Conservation (phyloP, 2,888 invertebrate species). For the Azorinus chamasolen region DNA sequence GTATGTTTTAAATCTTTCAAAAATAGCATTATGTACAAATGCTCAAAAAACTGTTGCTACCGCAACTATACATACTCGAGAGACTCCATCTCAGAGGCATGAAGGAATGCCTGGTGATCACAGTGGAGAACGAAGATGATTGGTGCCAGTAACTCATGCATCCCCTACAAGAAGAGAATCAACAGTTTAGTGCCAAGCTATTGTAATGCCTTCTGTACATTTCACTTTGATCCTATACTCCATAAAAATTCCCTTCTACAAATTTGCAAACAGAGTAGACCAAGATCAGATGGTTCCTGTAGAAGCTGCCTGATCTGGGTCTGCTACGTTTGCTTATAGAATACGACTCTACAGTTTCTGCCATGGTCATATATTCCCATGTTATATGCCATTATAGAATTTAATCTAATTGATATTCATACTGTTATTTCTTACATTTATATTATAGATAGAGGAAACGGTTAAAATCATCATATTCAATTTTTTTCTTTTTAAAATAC, state of each 20-base stretch:
- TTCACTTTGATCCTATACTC: background rate
- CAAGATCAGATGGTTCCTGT: background rate
- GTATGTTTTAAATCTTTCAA: too few relatives aligned
- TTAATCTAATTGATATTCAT: too few relatives aligned
- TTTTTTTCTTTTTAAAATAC: too few relatives aligned
- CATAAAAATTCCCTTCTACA: background rate
- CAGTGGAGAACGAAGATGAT: slow-evolving; percentile 92
- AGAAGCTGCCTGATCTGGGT: background rate
- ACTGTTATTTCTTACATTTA: too few relatives aligned
- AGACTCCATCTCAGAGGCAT: slow-evolving; percentile 88
- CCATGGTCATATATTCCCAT: too few relatives aligned
- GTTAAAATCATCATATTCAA: too few relatives aligned
- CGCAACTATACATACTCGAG: slow-evolving; percentile 82
- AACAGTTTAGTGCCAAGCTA: background rate
- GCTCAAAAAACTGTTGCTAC: too few relatives aligned
- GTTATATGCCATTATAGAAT: too few relatives aligned
- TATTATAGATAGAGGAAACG: too few relatives aligned
- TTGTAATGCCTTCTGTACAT: background rate
- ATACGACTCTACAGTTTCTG: too few relatives aligned
- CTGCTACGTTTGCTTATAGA: too few relatives aligned
- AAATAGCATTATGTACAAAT: too few relatives aligned
- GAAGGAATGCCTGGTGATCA: slow-evolving; percentile 91
- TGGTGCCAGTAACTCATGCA: slow-evolving; percentile 95
- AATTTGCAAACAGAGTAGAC: background rate
- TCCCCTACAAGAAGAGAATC: slow-evolving; percentile 89